Conservation (phyloP, 2,113 vertebrate genomes). For the Marmota monax region DNA sequence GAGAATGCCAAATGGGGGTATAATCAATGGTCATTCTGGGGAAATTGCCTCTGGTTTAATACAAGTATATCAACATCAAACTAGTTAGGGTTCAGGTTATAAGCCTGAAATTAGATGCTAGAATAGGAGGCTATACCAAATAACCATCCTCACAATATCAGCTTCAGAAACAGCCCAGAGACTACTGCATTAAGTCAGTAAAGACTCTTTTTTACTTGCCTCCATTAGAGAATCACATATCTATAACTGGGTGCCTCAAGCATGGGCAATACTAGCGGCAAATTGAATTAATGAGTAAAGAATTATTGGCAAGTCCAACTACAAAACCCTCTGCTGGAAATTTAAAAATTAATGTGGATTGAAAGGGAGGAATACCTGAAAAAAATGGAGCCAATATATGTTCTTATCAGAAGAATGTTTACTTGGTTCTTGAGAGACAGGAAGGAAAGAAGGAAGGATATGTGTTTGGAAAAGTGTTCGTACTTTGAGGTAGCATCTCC, state of each 20-base stretch:
- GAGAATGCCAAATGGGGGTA: background rate
- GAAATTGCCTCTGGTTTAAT: background rate
- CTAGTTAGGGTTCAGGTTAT: background rate
- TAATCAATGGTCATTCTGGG: background rate
- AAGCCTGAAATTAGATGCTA: background rate
- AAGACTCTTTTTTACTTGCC: background rate
- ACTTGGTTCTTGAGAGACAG: background rate
- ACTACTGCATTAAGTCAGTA: background rate
- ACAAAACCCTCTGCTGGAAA: background rate
- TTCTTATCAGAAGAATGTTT: background rate
- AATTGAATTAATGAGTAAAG: slow-evolving; percentile 25
- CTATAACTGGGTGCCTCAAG: background rate
- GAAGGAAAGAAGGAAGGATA: background rate
- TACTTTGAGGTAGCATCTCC: background rate
- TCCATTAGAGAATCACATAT: background rate
- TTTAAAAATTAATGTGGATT: background rate
- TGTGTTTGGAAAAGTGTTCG: background rate
- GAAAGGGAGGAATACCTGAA: slow-evolving; percentile 9
- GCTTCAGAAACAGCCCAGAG: slow-evolving; percentile 18
- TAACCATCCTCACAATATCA: background rate
- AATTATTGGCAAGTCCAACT: background rate
- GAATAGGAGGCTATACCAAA: slow-evolving; percentile 3
- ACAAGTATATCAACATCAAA: slow-evolving; percentile 15
- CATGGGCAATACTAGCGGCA: background rate
- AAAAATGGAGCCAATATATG: background rate